Conservation (phyloP, 2,113 vertebrate genomes). For the Lagopus leucura region DNA sequence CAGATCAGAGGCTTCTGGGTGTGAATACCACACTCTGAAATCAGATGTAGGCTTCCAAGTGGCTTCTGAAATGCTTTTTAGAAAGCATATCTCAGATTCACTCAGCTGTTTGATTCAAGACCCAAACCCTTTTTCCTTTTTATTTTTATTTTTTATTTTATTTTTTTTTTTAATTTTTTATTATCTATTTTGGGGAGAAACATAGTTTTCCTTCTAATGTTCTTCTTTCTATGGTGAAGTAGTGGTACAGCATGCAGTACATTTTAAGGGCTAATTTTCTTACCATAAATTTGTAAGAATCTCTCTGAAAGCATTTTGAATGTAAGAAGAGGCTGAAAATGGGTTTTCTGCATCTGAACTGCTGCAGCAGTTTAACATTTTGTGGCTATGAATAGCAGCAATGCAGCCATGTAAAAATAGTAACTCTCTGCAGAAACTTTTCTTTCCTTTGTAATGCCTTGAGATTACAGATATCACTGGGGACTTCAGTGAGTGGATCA, state of each 20-base stretch:
- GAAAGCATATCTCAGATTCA: neutral
- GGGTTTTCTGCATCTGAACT: neutral
- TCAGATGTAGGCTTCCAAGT: neutral
- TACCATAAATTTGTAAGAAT: neutral
- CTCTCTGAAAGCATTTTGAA: neutral
- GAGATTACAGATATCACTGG: neutral
- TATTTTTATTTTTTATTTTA: too few species aligned
- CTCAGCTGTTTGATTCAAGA: neutral
- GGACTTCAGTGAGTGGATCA: neutral
- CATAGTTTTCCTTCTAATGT: neutral
- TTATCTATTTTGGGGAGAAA: neutral
- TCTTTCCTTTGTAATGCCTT: neutral
- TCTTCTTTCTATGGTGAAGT: neutral
- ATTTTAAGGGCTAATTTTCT: neutral
- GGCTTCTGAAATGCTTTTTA: neutral
- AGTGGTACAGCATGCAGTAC: rapidly evolving
- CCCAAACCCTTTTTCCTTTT: neutral
- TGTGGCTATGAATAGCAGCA: neutral
- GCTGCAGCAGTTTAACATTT: neutral
- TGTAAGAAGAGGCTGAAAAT: neutral
- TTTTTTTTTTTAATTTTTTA: neutral
- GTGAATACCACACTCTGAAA: neutral
- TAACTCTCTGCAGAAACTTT: neutral
- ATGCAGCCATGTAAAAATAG: neutral
- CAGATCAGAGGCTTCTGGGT: neutral